Conservation (phyloP, 1,140 invertebrate genomes). For the Leucophenga varia region DNA sequence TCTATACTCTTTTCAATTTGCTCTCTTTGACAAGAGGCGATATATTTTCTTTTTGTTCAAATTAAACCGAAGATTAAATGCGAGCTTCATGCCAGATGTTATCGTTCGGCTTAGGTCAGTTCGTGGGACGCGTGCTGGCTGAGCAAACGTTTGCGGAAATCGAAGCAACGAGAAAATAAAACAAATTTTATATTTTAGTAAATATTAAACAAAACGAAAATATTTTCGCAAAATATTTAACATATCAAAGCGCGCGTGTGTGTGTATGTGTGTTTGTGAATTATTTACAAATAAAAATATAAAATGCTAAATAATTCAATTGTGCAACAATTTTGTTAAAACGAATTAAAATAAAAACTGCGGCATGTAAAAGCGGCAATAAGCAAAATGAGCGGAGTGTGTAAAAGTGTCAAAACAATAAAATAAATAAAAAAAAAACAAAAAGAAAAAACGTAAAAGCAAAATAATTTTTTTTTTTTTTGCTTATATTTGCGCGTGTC, state of each 20-base stretch:
- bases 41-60: too few relatives aligned
- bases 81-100: constrained; percentile 2
- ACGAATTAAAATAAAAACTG: too few relatives aligned
- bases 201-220: constrained; percentile 3
- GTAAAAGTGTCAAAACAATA: background rate
- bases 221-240: too few relatives aligned
- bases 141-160: constrained; percentile 29
- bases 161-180: constrained; percentile 20
- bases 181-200: background rate
- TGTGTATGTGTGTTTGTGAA: too few relatives aligned
- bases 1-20: too few relatives aligned
- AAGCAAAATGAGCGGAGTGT: too few relatives aligned
- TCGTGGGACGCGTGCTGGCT: constrained; percentile 43
- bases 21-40: too few relatives aligned
- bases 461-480: constrained; percentile 12
- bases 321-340: too few relatives aligned
- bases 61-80: too few relatives aligned
- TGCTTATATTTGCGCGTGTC: constrained; percentile 7
- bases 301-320: constrained; percentile 1
- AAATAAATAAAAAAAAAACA: background rate
- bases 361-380: too few relatives aligned
- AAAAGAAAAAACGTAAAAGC: constrained; percentile 14
- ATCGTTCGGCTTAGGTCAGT: constrained; percentile 21
- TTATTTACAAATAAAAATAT: constrained; percentile 2
- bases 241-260: too few relatives aligned